A percentile compares a stretch with the other conserved stretches of the same genome.
These are phyloP conservation scores for Calyptomena viridis DNA, from an alignment of 2,113 vertebrate genomes.

Conservation along the genomic window DNA sequence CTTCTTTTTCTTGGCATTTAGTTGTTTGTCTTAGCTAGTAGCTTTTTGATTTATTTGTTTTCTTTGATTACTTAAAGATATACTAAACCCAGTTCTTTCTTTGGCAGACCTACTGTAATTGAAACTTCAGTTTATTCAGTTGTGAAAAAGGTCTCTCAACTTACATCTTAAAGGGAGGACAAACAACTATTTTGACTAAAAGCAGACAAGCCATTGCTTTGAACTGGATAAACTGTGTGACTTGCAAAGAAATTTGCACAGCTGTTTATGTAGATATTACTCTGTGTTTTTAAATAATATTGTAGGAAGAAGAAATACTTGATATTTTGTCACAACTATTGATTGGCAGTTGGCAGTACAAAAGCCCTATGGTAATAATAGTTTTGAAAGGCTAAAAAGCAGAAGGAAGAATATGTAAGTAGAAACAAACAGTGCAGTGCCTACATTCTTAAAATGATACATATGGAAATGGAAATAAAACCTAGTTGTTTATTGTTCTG, in stretches of 20 bases:
- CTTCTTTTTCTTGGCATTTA: neutral
- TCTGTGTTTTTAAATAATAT: neutral
- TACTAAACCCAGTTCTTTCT: neutral
- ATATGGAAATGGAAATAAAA: neutral
- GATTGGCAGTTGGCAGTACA: neutral
- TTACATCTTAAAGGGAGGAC: neutral
- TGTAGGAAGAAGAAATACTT: neutral
- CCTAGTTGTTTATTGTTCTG: neutral
- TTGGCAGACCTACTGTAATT: neutral
- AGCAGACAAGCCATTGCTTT: neutral
- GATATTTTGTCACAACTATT: neutral
- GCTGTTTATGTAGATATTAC: neutral
- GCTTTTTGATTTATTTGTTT: neutral
- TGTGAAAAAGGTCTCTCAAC: neutral
- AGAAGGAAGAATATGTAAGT: neutral
- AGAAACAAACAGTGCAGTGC: neutral
- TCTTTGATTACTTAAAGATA: neutral
- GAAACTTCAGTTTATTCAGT: neutral
- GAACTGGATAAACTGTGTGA: neutral
- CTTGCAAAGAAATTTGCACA: neutral
- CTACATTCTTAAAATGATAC: neutral
- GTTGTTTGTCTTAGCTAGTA: neutral
- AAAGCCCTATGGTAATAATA: neutral
- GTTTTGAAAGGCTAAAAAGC: neutral
- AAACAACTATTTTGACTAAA: neutral